Base-by-base conservation (phyloP, 1,140 invertebrate genomes). In the Euura saliciscinereae region DNA sequence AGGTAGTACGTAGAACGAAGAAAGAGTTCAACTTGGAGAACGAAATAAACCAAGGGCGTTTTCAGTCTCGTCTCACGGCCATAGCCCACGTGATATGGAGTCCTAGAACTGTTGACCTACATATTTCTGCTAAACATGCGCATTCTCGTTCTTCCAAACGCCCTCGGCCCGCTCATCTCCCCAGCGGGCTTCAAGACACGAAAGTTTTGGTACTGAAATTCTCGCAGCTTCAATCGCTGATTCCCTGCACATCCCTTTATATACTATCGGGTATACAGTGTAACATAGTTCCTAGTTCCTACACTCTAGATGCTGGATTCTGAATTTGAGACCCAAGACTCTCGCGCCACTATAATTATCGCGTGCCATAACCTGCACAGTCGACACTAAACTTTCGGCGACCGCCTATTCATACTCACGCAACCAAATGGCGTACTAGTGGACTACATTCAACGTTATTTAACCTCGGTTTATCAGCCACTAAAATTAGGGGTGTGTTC, bases 91-190 rank as follows among this genome's bases (percentile, higher is more conserved):
- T 59, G 8, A 59, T 28, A 28, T n/a, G 51, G 51, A 59, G 51
- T 59, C 51, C 51, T 59, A 59, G 51, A 59, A 59, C 51, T 59
- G 10, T 59, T 59, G 51, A 59, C 51, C 51, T n/a, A 59, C 51
- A 59, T 59, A 59, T 59, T 59, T 11, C 51, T 59, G 5, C 10
- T 59, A 59, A 59, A 59, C 13, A 59, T 59, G 10, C 51, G 3
- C 51, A 8, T 3, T 59, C 3, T 59, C 13, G 51, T n/a, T 59
- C 51, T 59, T 28, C 28, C 28, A 28, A 28, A 28, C 51, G 13
- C 51, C 6, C 51, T 59, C 51, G 13, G 10, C 51, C 13, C 51
- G 51, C 51, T 8, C 13, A n/a, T 59, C 51, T 59, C 3, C 51
- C 3, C 6, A n/a, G 51, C 51, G 10, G 51, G 3, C 2, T 11